A percentile compares a stretch with the other conserved stretches of the same genome.
Evolutionary conservation across 2,888 invertebrate species (phyloP).

Genomic region (Drosophila rellima): DNA sequence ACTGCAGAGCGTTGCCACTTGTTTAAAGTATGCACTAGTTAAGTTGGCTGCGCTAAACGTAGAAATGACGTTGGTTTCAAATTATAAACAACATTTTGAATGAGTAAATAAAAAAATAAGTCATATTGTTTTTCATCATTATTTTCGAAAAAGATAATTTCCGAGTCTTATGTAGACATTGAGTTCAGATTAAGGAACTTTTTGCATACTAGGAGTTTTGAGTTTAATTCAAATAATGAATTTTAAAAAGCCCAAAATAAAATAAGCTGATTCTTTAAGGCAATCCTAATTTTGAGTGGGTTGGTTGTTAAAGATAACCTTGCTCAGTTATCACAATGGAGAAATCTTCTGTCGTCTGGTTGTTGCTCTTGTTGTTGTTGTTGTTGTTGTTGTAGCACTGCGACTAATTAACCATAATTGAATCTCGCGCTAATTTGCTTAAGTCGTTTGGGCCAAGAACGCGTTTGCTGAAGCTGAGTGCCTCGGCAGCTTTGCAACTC

Average conservation of each 20-base stretch:
- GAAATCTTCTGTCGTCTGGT: not conserved
- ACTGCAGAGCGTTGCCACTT: not conserved
- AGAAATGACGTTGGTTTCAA: not conserved
- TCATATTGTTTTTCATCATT: not conserved
- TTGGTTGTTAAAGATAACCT: not conserved
- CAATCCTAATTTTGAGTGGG: not conserved
- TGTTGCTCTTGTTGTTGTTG: not conserved
- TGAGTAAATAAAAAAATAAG: too few species aligned
- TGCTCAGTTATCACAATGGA: not conserved
- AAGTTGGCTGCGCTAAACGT: slow-evolving; percentile 2
- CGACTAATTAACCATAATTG: slow-evolving; percentile 69
- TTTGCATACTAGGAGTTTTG: too few species aligned
- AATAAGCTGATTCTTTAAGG: too few species aligned
- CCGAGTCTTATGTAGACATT: too few species aligned
- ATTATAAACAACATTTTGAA: not conserved
- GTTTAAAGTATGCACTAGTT: not conserved
- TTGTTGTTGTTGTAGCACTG: slow-evolving; percentile 21
- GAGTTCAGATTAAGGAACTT: too few species aligned
- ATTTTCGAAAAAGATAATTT: not conserved
- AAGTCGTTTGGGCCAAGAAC: slow-evolving; percentile 40
- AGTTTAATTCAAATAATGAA: too few species aligned
- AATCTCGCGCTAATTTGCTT: slow-evolving; percentile 68
- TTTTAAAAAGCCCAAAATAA: too few species aligned
- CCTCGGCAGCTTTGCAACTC: slow-evolving; percentile 30
- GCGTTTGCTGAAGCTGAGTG: slow-evolving; percentile 34